Conservation (phyloP, 2,888 invertebrate genomes). For the Bembecia ichneumoniformis region DNA sequence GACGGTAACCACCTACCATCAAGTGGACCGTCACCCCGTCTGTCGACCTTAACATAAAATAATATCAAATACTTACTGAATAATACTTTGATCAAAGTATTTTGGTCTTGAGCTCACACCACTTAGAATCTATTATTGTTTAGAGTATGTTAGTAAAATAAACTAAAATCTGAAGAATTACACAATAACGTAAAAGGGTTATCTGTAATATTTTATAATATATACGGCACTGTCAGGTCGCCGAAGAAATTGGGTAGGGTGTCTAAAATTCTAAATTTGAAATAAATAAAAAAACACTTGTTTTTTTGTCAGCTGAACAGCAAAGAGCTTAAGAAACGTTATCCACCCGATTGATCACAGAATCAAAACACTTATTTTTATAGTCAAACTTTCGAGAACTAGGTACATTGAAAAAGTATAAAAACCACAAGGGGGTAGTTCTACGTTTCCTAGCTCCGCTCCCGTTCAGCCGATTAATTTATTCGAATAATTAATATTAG, state of each 20-base stretch:
- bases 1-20: too few species aligned
- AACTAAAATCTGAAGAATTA: too few species aligned
- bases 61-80: too few species aligned
- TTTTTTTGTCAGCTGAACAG: constrained; percentile 50
- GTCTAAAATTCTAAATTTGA: background rate
- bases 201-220: background rate
- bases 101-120: too few species aligned
- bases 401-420: constrained; percentile 47
- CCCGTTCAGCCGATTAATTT: constrained; percentile 46
- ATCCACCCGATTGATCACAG: constrained; percentile 50
- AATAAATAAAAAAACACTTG: constrained; percentile 17
- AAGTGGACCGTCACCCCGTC: too few species aligned
- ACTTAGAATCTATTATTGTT: too few species aligned
- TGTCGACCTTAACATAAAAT: too few species aligned
- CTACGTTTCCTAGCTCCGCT: constrained; percentile 45
- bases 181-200: too few species aligned
- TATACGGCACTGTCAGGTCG: background rate
- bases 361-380: constrained; percentile 41
- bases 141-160: too few species aligned
- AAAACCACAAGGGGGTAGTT: constrained; percentile 58
- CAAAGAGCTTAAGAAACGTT: constrained; percentile 42
- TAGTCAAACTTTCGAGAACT: constrained; percentile 35
- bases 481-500: constrained; percentile 65
- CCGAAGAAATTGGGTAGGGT: background rate
- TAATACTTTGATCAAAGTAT: too few species aligned